Conservation (phyloP, 2,888 invertebrate genomes). For the Tyria jacobaeae region DNA sequence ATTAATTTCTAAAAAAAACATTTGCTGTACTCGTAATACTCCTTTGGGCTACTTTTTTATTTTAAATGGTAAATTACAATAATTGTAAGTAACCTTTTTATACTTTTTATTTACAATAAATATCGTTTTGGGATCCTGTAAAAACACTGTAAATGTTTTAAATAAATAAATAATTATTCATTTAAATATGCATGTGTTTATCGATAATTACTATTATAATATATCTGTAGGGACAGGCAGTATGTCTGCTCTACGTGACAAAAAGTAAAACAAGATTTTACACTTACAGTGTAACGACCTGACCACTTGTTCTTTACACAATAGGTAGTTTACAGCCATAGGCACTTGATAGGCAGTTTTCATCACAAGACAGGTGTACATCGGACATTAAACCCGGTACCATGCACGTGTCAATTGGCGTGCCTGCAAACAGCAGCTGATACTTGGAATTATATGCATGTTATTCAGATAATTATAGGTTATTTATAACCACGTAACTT, state of each 20-base stretch:
- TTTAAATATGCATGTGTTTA: not conserved
- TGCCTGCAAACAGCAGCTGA: not conserved
- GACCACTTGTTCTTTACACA: slow-evolving; percentile 10
- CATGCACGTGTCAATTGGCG: slow-evolving; percentile 2
- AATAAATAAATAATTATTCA: too few relatives aligned
- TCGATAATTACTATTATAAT: not conserved
- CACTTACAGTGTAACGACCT: not conserved
- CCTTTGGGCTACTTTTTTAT: too few relatives aligned
- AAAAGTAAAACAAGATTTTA: not conserved
- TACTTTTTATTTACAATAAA: too few relatives aligned
- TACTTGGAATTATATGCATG: slow-evolving; percentile 2
- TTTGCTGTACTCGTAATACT: too few relatives aligned
- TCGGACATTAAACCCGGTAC: slow-evolving; percentile 9
- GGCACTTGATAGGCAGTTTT: slow-evolving; percentile 11
- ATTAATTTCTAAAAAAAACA: too few relatives aligned
- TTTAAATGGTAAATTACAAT: too few relatives aligned
- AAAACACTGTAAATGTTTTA: too few relatives aligned
- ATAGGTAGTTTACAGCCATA: slow-evolving; percentile 7
- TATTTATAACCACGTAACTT: slow-evolving; percentile 2
- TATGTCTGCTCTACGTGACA: slow-evolving; percentile 11
- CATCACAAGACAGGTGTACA: slow-evolving; percentile 13
- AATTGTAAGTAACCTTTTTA: too few relatives aligned
- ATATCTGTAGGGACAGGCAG: not conserved
- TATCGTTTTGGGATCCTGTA: too few relatives aligned
- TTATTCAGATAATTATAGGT: slow-evolving; percentile 11